Base-by-base conservation (phyloP, 2,113 vertebrate species). In the Gorsachius goisagi region DNA sequence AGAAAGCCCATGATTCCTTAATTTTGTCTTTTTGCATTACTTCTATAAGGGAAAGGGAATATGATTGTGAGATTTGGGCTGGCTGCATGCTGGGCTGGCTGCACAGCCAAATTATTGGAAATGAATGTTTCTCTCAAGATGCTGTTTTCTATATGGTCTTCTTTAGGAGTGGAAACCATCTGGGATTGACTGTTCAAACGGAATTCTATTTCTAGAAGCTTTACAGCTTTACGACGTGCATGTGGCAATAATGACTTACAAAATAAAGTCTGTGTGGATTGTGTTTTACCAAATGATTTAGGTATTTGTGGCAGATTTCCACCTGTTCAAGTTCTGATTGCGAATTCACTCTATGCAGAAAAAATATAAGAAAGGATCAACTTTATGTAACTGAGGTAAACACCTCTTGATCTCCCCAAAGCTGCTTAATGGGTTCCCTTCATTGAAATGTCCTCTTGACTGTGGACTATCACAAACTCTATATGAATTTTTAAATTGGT, bases 291-390 rank as follows among this genome's bases (percentile, higher is more conserved):
- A 73, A 85, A 60, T 73, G 19, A 94, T 95, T 90, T 90, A 78
- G 85, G 76, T 96, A 95, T 96, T 97, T 92, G 66, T 49, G 49
- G 59, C 67, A n/a, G 28, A 45, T 24, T 47, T 88, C 21, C 26
- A 80, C 85, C 80, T 62, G 71, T 93, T 97, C 69, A 86, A 77
- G 49, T 64, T 96, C 90, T 93, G 94, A 96, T 93, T 96, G 89
- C 53, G 63, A 94, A 69, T 93, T 97, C 92, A 96, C 50, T 69
- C 74, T 80, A 60, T 64, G 55, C 84, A 89, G 58, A 82, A 77
- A 83, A 95, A 52, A 63, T 35, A 14, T 1, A 50, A 41, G 13
- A 80, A 72, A 49, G 39, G 76, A 84, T 96, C 95, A 89, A 87
- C 68, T 58, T 75, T 90, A 89, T 56, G 4, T 45, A 80, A 66